Conservation (phyloP, 1,140 invertebrate species). For the Drosophila parvula region DNA sequence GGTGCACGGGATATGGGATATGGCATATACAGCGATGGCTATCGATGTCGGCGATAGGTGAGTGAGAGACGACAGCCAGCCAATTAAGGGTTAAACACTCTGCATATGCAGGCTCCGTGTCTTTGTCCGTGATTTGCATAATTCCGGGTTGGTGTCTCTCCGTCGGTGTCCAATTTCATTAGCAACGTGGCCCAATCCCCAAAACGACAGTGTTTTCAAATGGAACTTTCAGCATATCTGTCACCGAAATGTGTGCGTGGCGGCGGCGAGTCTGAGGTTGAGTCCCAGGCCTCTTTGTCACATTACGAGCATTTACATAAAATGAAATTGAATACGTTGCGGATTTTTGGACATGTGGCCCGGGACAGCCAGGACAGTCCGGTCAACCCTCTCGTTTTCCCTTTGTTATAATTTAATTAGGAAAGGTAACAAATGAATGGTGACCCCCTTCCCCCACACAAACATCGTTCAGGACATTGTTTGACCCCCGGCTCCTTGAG, state of each 20-base stretch:
- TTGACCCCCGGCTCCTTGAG: slow-evolving; percentile 33
- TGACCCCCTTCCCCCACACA: slow-evolving; percentile 11
- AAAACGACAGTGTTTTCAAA: slow-evolving; percentile 64
- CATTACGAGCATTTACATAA: slow-evolving; percentile 80
- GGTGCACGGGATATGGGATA: slow-evolving; percentile 35
- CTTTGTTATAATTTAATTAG: slow-evolving; percentile 79
- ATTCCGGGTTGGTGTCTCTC: slow-evolving; percentile 62
- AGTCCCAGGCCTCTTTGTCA: slow-evolving; percentile 62
- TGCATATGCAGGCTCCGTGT: slow-evolving; percentile 65
- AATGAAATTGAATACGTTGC: slow-evolving; percentile 77
- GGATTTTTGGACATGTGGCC: slow-evolving; percentile 68
- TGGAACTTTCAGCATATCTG: slow-evolving; percentile 73
- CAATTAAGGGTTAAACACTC: slow-evolving; percentile 82
- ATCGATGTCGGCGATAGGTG: slow-evolving; percentile 78
- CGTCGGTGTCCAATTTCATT: slow-evolving; percentile 82
- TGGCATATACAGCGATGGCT: slow-evolving; percentile 62
- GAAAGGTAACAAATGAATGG: slow-evolving; percentile 54
- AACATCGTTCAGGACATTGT: slow-evolving; percentile 23
- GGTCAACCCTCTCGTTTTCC: slow-evolving; percentile 24
- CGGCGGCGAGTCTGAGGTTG: not conserved
- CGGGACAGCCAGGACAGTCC: slow-evolving; percentile 13
- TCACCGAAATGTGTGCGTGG: slow-evolving; percentile 72
- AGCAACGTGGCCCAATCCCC: slow-evolving; percentile 59
- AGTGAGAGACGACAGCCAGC: slow-evolving; percentile 57
- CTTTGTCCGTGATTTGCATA: slow-evolving; percentile 71